phyloP scores from a whole-genome alignment of 2,797 vertebrate genomes.

The Forpus xanthops region DNA sequence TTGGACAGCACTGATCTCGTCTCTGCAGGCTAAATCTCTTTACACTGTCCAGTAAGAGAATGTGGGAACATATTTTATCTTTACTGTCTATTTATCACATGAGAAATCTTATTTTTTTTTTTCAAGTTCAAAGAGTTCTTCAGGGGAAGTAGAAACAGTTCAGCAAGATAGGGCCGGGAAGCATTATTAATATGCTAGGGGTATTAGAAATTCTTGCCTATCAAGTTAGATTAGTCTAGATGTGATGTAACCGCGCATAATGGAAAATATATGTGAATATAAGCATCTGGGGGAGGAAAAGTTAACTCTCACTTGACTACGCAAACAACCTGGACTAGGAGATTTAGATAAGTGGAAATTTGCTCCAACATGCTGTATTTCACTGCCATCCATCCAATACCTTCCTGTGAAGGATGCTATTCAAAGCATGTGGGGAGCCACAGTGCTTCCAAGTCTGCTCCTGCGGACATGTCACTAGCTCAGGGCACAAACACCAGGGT shows the following conservation, averaged over 20 bases:
- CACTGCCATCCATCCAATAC: background rate
- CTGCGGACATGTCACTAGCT: background rate
- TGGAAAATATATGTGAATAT: background rate
- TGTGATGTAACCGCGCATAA: background rate
- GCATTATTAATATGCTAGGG: background rate
- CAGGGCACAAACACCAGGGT: background rate
- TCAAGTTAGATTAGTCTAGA: background rate
- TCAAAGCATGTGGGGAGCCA: background rate
- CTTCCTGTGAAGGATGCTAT: background rate
- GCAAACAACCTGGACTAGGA: background rate
- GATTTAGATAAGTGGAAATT: background rate
- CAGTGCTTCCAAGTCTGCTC: background rate
- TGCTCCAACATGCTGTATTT: background rate
- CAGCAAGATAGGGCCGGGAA: background rate
- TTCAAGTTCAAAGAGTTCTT: background rate
- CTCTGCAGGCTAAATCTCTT: background rate
- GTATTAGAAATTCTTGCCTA: background rate
- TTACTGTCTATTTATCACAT: constrained; percentile 15
- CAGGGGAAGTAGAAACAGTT: constrained; percentile 11
- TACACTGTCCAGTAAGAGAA: background rate
- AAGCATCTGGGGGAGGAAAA: background rate
- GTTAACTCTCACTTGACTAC: background rate
- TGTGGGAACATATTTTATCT: constrained; percentile 2
- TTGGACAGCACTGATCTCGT: background rate
- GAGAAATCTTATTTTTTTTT: background rate